phyloP scores from a whole-genome alignment of 2,113 vertebrate genomes.

The Crotalus helleri region DNA sequence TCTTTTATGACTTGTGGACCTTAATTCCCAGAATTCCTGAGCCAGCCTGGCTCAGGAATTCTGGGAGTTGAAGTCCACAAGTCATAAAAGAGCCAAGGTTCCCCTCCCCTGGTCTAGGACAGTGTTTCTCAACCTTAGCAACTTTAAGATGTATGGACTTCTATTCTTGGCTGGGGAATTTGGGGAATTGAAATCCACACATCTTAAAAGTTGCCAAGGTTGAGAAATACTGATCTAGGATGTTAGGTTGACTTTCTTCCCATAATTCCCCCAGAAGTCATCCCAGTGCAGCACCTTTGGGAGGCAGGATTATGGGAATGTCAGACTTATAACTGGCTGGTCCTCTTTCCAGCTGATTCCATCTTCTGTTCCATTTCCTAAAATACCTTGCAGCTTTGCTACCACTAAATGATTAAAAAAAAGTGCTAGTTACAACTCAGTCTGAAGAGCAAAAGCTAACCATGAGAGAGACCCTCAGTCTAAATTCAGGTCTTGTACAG shows the following conservation, averaged over 20 bases:
- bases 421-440: not conserved
- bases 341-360: not conserved
- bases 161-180: not conserved
- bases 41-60: too few species aligned
- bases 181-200: not conserved
- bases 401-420: not conserved
- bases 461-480: not conserved
- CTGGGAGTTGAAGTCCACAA: too few species aligned
- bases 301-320: not conserved
- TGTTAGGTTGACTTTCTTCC: not conserved
- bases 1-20: too few species aligned
- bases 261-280: not conserved
- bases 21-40: too few species aligned
- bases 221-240: not conserved
- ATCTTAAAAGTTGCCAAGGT: not conserved
- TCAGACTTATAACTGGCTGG: not conserved
- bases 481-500: not conserved
- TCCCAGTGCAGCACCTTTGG: not conserved
- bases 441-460: not conserved
- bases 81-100: too few species aligned
- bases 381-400: not conserved
- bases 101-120: not conserved
- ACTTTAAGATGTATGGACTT: not conserved
- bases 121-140: not conserved
- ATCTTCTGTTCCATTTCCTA: not conserved